Percentiles rank a stretch among this genome's conserved stretches.
Evolutionary conservation across 2,888 invertebrate genomes (phyloP).

Genomic region (Tolmerus cingulatus): DNA sequence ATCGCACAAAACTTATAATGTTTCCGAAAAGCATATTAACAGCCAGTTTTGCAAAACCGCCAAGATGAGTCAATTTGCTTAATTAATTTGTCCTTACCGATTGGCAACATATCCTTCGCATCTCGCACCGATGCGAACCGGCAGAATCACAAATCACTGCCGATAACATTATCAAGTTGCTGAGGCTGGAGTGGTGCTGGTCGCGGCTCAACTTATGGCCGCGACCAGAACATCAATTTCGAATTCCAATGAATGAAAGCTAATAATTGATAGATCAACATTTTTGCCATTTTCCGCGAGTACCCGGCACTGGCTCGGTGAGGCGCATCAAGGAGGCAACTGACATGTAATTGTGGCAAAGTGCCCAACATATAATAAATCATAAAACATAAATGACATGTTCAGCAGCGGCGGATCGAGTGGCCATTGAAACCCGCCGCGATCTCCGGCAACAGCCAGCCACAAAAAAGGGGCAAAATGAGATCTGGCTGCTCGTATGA

Average conservation of each 20-base stretch:
- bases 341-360: slow-evolving; percentile 44
- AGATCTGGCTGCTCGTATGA: slow-evolving; percentile 25
- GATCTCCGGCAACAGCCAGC: neutral
- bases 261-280: slow-evolving; percentile 45
- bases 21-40: neutral
- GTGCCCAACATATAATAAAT: slow-evolving; percentile 44
- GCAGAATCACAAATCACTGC: neutral
- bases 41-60: neutral
- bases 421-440: slow-evolving; percentile 37
- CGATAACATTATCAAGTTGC: slow-evolving; percentile 12
- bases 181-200: neutral
- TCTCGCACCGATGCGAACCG: neutral
- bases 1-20: neutral
- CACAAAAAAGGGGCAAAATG: slow-evolving; percentile 19
- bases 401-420: slow-evolving; percentile 16
- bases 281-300: slow-evolving; percentile 34
- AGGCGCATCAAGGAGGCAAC: slow-evolving; percentile 20
- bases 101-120: neutral
- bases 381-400: slow-evolving; percentile 45
- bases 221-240: slow-evolving; percentile 42
- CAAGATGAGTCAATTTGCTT: neutral
- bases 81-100: neutral
- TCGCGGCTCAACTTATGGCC: slow-evolving; percentile 12
- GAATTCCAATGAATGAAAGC: slow-evolving; percentile 42
- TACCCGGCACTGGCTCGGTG: neutral